These are phyloP conservation scores for Aptenodytes patagonicus DNA, from an alignment of 2,113 vertebrate species.

Conservation along the genomic window DNA sequence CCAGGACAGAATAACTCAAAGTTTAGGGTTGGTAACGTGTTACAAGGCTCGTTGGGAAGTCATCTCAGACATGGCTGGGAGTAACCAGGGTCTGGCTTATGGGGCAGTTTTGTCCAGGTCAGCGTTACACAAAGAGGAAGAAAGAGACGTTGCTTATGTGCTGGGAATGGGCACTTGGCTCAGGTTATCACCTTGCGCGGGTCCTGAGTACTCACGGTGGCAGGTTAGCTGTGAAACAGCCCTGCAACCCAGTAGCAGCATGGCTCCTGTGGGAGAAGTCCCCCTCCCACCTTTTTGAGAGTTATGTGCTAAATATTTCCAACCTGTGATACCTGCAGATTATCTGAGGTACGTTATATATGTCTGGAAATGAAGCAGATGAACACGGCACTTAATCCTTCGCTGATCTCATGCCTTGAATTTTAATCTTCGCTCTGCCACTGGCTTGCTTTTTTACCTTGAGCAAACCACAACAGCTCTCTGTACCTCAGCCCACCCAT, in stretches of 20 bases:
- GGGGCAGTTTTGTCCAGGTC: background rate
- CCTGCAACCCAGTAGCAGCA: background rate
- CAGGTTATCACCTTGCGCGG: background rate
- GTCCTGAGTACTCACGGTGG: background rate
- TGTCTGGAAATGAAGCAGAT: conserved; percentile 29
- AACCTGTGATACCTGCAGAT: background rate
- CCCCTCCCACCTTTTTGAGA: background rate
- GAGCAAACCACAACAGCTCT: background rate
- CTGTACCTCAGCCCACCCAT: conserved; percentile 17
- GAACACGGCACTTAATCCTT: conserved; percentile 5
- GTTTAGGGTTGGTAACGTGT: background rate
- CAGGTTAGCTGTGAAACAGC: background rate
- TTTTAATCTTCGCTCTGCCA: conserved; percentile 32
- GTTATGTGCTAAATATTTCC: background rate
- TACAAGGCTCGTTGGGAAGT: background rate
- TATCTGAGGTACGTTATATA: background rate
- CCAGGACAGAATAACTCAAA: background rate
- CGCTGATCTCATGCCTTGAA: conserved; percentile 32
- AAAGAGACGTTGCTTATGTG: background rate
- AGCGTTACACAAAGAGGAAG: background rate
- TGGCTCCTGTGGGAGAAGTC: background rate
- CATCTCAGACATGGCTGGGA: background rate
- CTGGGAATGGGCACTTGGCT: background rate
- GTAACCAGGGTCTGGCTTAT: background rate
- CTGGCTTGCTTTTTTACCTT: conserved; percentile 41